Evolutionary conservation across 2,888 invertebrate genomes (phyloP), one percentile per base, ranked within the genome.

Genomic region (Lasioglossum vierecki): DNA sequence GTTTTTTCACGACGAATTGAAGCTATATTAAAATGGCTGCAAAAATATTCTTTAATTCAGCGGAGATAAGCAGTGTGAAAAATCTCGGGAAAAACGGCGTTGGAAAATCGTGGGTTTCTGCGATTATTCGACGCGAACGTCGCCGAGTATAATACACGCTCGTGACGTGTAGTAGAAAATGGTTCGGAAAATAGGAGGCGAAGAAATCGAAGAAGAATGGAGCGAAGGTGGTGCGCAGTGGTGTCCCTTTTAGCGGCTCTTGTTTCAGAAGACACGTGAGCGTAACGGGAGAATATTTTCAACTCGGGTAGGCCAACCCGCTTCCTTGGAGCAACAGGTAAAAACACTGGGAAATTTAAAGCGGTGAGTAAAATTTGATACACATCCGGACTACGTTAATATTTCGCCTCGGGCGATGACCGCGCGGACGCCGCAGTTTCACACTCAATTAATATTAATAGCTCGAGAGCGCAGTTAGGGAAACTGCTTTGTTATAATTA

Each of bases 241-340:
- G 63, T 5, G 53, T 68, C n/a, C n/a, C 30, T 75, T 11, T 76
- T 1, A 22, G 60, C 22, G n/a, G 75, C 35, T 41, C 68, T 39
- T n/a, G 49, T 63, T 66, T 72, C 46, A 44, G 4, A 13, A 46
- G 46, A 41, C 53, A 72, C 63, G 22, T 15, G 22, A 39, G 60
- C 57, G 46, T 35, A 82, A 76, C 66, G 11, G n/a, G 46, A 76
- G 46, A 39, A 41, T 5, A 44, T 41, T 75, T 82, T 44, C 30
- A 49, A 39, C 41, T 1, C 49, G 72, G 49, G 53, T 66, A 46
- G 60, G 46, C 39, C 30, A 18, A 4, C 22, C 22, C 35, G 4
- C 6, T 4, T 74, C 35, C 35, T 35, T 26, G 49, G 35, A 66
- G 84, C 84, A 84, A 84, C 84, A 84, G 84, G 84, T 84, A 84